Evolutionary conservation across 2,888 invertebrate species (phyloP).

Genomic region (Leucophenga montana): DNA sequence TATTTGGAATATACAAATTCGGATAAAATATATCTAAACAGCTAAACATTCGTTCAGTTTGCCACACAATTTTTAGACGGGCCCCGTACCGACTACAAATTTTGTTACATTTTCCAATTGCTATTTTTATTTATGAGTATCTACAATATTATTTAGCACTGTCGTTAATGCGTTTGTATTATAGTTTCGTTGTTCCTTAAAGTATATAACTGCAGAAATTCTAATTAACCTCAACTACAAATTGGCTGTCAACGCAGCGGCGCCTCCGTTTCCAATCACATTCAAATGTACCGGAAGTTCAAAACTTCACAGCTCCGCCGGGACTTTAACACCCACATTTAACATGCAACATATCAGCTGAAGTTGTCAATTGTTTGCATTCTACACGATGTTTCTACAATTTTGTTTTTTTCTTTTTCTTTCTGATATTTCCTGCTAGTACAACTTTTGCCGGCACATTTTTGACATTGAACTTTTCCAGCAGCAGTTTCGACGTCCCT

Average conservation of each 20-base stretch:
- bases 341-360: background rate
- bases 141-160: no score
- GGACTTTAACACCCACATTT: slow-evolving; percentile 1
- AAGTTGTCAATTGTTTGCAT: slow-evolving; percentile 6
- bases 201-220: background rate
- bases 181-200: no score
- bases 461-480: slow-evolving; percentile 25
- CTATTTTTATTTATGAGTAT: no score
- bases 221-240: background rate
- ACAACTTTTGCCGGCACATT: background rate
- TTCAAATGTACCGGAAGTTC: slow-evolving; percentile 6
- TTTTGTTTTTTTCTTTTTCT: background rate
- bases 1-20: no score
- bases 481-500: background rate
- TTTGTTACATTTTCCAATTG: no score
- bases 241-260: slow-evolving; percentile 12
- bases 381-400: background rate
- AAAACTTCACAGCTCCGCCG: background rate
- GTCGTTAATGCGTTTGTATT: no score
- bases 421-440: background rate
- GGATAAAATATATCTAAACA: no score
- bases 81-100: no score
- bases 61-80: no score
- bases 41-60: no score
- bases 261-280: background rate